Evolutionary conservation across 1,140 invertebrate species (phyloP).

Genomic region (Ganaspis sp.): DNA sequence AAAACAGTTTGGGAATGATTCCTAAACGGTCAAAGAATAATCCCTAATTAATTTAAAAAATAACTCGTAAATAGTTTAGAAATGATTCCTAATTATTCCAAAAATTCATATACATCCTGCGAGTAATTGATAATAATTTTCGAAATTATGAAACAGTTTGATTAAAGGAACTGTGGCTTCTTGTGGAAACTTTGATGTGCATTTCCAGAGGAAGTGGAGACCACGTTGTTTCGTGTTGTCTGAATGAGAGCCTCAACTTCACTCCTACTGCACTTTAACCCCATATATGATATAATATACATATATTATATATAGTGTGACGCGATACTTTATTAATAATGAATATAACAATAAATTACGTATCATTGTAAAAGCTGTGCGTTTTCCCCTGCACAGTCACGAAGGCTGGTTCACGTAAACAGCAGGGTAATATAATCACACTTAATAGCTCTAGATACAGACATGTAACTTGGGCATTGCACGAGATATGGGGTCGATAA

Average conservation of each 20-base stretch:
- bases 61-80: no score
- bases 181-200: neutral
- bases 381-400: conserved; percentile 31
- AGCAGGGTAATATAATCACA: conserved; percentile 61
- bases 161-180: neutral
- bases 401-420: conserved; percentile 52
- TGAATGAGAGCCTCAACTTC: neutral
- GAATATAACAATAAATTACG: conserved; percentile 63
- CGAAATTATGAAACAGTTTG: no score
- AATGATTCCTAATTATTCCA: no score
- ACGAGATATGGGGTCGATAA: conserved; percentile 59
- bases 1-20: no score
- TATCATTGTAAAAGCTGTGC: conserved; percentile 57
- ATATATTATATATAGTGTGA: neutral
- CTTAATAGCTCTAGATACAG: conserved; percentile 66
- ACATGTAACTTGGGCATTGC: conserved; percentile 61
- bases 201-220: neutral
- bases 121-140: no score
- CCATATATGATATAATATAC: neutral
- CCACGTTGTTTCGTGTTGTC: neutral
- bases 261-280: conserved; percentile 10
- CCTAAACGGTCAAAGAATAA: no score
- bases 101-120: no score
- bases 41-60: no score
- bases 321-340: conserved; percentile 51